Percentiles rank a stretch among this genome's conserved stretches.
Conservation (phyloP, 2,888 invertebrate genomes). For the Erebia palarica region DNA sequence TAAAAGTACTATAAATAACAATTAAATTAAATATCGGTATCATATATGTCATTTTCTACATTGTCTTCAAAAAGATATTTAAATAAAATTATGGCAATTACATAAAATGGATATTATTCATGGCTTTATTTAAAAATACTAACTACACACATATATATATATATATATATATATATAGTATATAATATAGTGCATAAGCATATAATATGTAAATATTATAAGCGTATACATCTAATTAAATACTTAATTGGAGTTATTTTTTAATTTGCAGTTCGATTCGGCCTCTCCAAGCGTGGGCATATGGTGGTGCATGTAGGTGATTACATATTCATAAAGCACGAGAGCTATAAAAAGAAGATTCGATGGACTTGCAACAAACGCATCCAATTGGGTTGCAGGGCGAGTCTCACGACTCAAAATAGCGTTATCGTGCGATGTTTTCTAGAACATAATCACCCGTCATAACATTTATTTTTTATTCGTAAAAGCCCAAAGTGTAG, state of each 20-base stretch:
- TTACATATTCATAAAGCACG: conserved; percentile 74
- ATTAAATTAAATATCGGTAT: no score
- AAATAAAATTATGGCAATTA: not conserved
- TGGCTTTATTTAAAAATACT: not conserved
- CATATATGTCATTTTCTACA: not conserved
- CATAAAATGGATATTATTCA: not conserved
- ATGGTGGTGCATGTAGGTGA: conserved; percentile 62
- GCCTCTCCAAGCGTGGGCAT: conserved; percentile 67
- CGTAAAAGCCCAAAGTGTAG: not conserved
- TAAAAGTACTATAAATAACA: no score
- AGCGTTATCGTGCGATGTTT: conserved; percentile 60
- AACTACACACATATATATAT: not conserved
- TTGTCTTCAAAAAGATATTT: not conserved
- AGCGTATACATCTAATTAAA: not conserved
- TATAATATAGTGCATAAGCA: not conserved
- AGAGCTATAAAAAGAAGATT: conserved; percentile 65
- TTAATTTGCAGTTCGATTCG: conserved; percentile 64
- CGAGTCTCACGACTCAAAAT: conserved; percentile 63
- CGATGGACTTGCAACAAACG: conserved; percentile 73
- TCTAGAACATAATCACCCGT: conserved; percentile 64
- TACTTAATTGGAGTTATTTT: not conserved
- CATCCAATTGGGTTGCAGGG: conserved; percentile 63
- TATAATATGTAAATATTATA: not conserved
- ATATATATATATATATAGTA: no score
- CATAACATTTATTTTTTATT: conserved; percentile 32